Evolutionary conservation across 2,888 invertebrate species (phyloP).

Genomic region (Tyria jacobaeae): DNA sequence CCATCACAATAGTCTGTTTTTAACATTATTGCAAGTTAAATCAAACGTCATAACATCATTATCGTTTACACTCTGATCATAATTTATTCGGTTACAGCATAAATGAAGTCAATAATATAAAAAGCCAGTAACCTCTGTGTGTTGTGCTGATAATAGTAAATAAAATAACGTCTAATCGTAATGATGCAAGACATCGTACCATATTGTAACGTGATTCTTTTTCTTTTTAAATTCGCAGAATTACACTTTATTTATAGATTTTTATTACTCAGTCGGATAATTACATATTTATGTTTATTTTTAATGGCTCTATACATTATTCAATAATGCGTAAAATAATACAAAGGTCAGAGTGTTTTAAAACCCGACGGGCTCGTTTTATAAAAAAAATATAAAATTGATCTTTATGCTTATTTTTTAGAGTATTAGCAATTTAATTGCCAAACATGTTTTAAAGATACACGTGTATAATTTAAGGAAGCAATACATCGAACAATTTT

Average conservation of each 20-base stretch:
- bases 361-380: slow-evolving; percentile 2
- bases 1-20: background rate
- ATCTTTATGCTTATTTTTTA: background rate
- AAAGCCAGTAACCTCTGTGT: slow-evolving; percentile 54
- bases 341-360: slow-evolving; percentile 1
- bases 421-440: background rate
- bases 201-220: slow-evolving; percentile 56
- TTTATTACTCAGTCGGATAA: background rate
- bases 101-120: slow-evolving; percentile 12
- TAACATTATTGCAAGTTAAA: background rate
- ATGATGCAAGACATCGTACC: slow-evolving; percentile 64
- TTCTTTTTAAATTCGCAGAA: background rate
- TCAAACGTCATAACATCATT: background rate
- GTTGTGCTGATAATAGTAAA: slow-evolving; percentile 60
- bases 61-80: background rate
- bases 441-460: background rate
- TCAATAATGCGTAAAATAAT: background rate
- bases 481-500: background rate
- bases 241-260: background rate
- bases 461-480: background rate
- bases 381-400: background rate
- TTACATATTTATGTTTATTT: too few species aligned
- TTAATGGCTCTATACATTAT: background rate
- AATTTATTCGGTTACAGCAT: slow-evolving; percentile 1
- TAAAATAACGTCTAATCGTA: slow-evolving; percentile 40